phyloP scores from a whole-genome alignment of 2,113 vertebrate genomes.

The Cranoglanis bouderius region DNA sequence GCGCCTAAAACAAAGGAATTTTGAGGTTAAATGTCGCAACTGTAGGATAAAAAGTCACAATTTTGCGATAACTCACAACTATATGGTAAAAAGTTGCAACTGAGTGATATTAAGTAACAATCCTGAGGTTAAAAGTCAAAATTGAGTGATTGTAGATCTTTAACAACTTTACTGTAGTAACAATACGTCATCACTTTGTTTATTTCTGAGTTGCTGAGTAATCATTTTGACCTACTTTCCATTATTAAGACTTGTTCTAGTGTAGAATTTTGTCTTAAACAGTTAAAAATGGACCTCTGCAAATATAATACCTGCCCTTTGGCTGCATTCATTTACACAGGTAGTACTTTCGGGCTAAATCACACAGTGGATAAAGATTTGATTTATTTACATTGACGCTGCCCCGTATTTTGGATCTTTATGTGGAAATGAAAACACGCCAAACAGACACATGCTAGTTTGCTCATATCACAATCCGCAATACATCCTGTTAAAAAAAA shows the following conservation, averaged over 20 bases:
- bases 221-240: background rate
- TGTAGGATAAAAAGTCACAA: too few species aligned
- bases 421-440: background rate
- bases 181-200: background rate
- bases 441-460: background rate
- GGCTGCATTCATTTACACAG: background rate
- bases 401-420: background rate
- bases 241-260: background rate
- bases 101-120: too few species aligned
- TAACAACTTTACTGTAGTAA: background rate
- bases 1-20: too few species aligned
- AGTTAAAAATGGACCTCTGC: background rate
- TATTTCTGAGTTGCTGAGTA: background rate
- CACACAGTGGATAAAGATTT: background rate
- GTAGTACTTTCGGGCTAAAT: background rate
- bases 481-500: background rate
- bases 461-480: background rate
- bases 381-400: background rate
- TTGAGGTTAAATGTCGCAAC: too few species aligned
- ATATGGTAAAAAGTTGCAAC: too few species aligned
- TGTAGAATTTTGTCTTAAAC: background rate
- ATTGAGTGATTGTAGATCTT: too few species aligned
- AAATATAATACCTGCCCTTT: background rate
- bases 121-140: too few species aligned
- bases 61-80: too few species aligned